Evolutionary conservation across 2,888 invertebrate species (phyloP).

Genomic region (Sminthurides aquaticus): DNA sequence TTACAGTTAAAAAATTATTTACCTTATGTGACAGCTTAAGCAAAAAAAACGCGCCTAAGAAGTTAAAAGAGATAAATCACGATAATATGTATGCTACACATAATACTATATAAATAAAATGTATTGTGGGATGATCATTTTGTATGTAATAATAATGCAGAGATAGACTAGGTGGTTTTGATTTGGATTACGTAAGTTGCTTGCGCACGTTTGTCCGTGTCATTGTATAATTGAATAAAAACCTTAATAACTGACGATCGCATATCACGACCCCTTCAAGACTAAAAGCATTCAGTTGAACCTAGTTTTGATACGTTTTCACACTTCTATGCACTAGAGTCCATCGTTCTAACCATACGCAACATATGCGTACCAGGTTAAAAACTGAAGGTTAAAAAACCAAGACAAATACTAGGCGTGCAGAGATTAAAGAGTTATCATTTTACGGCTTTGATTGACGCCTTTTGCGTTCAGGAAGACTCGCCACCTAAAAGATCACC

Average conservation of each 20-base stretch:
- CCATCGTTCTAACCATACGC: constrained; percentile 12
- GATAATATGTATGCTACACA: constrained; percentile 17
- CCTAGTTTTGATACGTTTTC: constrained; percentile 1
- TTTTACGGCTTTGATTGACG: constrained; percentile 21
- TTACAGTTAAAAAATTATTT: constrained; percentile 17
- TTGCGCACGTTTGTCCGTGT: constrained; percentile 21
- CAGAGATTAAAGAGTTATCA: constrained; percentile 17
- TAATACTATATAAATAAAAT: constrained; percentile 22
- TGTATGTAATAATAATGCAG: constrained; percentile 22
- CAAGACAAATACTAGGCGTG: constrained; percentile 17
- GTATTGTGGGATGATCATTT: constrained; percentile 18
- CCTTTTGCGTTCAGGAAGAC: constrained; percentile 48
- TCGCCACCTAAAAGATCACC: constrained; percentile 80
- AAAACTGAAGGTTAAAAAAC: not conserved
- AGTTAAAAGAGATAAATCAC: constrained; percentile 21
- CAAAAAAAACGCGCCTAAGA: constrained; percentile 16
- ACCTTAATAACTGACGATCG: constrained; percentile 10
- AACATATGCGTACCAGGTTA: constrained; percentile 10
- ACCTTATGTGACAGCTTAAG: constrained; percentile 15
- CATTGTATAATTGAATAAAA: constrained; percentile 8
- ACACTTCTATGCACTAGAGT: not conserved
- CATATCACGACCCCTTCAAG: constrained; percentile 20
- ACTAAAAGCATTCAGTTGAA: constrained; percentile 21
- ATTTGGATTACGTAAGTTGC: constrained; percentile 23
- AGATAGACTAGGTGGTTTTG: constrained; percentile 24